A percentile compares a stretch with the other conserved stretches of the same genome.
These are phyloP conservation scores for Tortrix viridana DNA, from an alignment of 2,888 invertebrate genomes.

Conservation along the genomic window DNA sequence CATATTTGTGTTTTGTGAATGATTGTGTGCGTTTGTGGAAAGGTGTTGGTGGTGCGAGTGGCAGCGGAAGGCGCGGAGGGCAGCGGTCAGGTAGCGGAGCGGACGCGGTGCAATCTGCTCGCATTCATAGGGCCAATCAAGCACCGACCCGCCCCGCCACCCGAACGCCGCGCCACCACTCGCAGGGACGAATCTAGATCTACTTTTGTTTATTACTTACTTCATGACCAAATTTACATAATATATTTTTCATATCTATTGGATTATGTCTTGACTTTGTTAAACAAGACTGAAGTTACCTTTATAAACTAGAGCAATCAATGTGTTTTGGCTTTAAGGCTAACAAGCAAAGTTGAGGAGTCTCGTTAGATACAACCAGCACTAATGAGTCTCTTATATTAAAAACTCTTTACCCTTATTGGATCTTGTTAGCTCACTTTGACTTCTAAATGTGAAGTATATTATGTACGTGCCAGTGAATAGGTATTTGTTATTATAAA, in stretches of 20 bases:
- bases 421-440: conserved; percentile 56
- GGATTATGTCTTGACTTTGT: background rate
- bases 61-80: conserved; percentile 48
- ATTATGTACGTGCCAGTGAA: background rate
- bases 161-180: conserved; percentile 69
- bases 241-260: background rate
- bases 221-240: too few relatives aligned
- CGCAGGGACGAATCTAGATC: conserved; percentile 57
- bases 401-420: conserved; percentile 60
- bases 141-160: conserved; percentile 73
- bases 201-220: background rate
- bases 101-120: conserved; percentile 75
- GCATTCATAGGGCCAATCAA: conserved; percentile 83
- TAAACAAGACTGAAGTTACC: background rate
- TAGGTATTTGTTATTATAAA: too few relatives aligned
- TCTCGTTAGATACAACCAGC: conserved; percentile 58
- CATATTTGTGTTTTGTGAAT: background rate
- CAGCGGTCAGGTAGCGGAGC: conserved; percentile 41
- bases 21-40: background rate
- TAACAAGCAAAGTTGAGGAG: conserved; percentile 66
- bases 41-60: conserved; percentile 35
- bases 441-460: conserved; percentile 43
- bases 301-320: conserved; percentile 39
- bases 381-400: conserved; percentile 64
- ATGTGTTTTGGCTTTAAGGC: conserved; percentile 58